A percentile compares a stretch with the other conserved stretches of the same genome.
Evolutionary conservation across 2,888 invertebrate species (phyloP).

Genomic region (Melieria omissa): DNA sequence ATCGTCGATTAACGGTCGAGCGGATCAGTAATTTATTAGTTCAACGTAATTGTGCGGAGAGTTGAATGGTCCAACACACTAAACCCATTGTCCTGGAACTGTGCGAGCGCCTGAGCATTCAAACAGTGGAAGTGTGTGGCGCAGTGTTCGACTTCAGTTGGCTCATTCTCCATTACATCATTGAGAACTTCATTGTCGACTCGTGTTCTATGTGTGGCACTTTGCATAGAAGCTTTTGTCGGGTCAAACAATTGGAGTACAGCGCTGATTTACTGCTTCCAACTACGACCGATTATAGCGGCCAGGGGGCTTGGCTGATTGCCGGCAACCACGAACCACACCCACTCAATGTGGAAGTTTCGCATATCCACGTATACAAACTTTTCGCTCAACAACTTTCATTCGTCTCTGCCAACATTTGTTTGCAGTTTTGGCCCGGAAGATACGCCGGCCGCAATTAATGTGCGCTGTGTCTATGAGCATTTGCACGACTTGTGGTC

Average conservation of each 20-base stretch:
- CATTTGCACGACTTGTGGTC: constrained; percentile 79
- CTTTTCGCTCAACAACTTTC: not conserved
- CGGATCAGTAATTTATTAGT: constrained; percentile 57
- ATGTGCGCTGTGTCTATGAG: constrained; percentile 81
- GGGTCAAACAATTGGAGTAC: constrained; percentile 49
- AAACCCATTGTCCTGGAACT: constrained; percentile 65
- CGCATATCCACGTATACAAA: not conserved
- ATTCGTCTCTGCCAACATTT: constrained; percentile 8
- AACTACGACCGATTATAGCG: not conserved
- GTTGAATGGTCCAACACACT: constrained; percentile 62
- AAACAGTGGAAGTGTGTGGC: constrained; percentile 71
- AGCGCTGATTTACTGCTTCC: not conserved
- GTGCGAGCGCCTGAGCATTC: constrained; percentile 71
- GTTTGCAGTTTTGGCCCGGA: constrained; percentile 72
- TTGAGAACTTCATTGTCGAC: constrained; percentile 66
- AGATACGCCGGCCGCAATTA: constrained; percentile 62
- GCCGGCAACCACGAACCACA: constrained; percentile 88
- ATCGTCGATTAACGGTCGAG: constrained; percentile 48
- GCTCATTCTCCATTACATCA: constrained; percentile 73
- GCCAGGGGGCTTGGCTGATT: constrained; percentile 70
- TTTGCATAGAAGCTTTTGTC: constrained; percentile 58
- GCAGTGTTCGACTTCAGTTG: constrained; percentile 73
- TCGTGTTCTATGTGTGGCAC: constrained; percentile 66
- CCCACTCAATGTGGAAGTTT: constrained; percentile 82
- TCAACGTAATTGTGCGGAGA: constrained; percentile 62